Conservation (phyloP, 2,888 invertebrate genomes). For the Rambutsinella grinnellia region DNA sequence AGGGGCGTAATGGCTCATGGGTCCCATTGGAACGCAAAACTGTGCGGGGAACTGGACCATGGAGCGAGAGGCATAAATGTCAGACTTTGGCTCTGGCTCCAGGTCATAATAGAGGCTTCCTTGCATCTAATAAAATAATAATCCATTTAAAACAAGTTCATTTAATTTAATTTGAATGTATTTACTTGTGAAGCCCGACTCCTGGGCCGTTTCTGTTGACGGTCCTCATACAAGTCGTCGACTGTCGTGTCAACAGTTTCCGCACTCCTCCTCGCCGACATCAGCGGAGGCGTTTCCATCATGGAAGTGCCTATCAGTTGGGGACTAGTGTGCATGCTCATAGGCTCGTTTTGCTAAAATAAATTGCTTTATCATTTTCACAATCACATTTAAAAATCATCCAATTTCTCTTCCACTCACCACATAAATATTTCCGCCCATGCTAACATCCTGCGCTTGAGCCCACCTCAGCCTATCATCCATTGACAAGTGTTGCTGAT, state of each 20-base stretch:
- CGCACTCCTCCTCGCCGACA: constrained; percentile 60
- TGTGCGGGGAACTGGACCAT: constrained; percentile 58
- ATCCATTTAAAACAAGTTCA: constrained; percentile 2
- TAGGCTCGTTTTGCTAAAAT: constrained; percentile 63
- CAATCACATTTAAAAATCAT: background rate
- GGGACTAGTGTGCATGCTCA: constrained; percentile 61
- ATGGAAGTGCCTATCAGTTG: constrained; percentile 45
- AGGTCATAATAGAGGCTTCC: constrained; percentile 92
- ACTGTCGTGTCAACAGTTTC: constrained; percentile 63
- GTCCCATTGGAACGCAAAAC: constrained; percentile 64
- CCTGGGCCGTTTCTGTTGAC: constrained; percentile 63
- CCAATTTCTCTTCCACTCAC: too few species aligned
- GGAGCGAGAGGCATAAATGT: constrained; percentile 63
- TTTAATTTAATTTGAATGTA: background rate
- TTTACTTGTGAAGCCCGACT: constrained; percentile 65
- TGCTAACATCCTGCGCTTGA: constrained; percentile 80
- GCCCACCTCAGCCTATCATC: constrained; percentile 90
- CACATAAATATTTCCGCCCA: constrained; percentile 68
- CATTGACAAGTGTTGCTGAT: constrained; percentile 75
- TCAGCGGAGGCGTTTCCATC: constrained; percentile 62
- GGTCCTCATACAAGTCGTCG: constrained; percentile 65
- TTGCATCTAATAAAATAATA: constrained; percentile 78
- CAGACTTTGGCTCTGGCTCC: constrained; percentile 71
- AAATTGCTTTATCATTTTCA: background rate
- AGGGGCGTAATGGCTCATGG: constrained; percentile 58